Conservation (phyloP, 64 coral and sea anemone genomes). For the Pocillopora damicornis region DNA sequence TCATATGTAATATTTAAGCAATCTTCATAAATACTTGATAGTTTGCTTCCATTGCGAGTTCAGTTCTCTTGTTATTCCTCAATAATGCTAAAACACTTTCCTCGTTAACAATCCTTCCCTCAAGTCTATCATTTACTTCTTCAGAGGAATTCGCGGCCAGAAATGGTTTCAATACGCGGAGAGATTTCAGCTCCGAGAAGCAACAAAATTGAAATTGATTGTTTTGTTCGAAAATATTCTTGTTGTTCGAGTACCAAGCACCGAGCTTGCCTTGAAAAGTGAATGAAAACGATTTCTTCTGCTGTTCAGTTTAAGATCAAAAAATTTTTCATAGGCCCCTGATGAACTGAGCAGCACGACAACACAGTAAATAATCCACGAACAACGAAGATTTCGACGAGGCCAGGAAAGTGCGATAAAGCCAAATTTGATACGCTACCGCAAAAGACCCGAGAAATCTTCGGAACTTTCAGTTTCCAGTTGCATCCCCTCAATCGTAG, state of each 20-base stretch:
- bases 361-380: not conserved
- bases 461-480: not conserved
- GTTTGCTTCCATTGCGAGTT: constrained; percentile 31
- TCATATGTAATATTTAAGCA: constrained; percentile 95
- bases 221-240: constrained; percentile 2
- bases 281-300: not conserved
- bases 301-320: not conserved
- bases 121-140: not conserved
- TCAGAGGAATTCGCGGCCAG: not conserved
- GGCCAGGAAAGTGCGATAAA: constrained; percentile 14
- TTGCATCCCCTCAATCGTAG: not conserved
- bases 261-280: not conserved
- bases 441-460: not conserved
- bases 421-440: not conserved
- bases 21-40: constrained; percentile 89
- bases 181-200: not conserved
- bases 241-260: not conserved
- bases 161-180: not conserved
- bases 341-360: not conserved
- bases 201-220: not conserved
- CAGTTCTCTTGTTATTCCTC: constrained; percentile 3
- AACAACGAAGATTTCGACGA: not conserved
- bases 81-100: constrained; percentile 7
- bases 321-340: not conserved
- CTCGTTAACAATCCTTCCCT: not conserved